Conservation (phyloP, 2,113 vertebrate genomes). For the Reinhardtius hippoglossoides region DNA sequence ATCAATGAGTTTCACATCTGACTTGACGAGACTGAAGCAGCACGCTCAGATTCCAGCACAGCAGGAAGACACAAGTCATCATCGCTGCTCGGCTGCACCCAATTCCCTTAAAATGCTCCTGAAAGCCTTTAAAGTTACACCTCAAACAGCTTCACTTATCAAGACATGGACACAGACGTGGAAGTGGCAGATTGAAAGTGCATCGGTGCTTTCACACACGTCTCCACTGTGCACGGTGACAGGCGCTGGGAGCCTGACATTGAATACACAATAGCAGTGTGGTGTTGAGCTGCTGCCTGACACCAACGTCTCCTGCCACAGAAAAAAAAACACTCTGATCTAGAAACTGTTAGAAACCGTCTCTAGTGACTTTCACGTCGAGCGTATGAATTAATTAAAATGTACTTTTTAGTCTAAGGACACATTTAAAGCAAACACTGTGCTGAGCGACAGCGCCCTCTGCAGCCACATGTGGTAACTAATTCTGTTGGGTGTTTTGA, state of each 20-base stretch:
- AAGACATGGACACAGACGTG: neutral
- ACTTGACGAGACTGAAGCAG: conserved; percentile 14
- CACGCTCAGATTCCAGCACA: neutral
- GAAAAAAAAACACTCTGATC: too few relatives aligned
- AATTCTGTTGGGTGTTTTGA: too few relatives aligned
- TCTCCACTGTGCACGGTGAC: neutral
- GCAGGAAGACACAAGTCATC: conserved; percentile 1
- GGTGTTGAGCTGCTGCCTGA: conserved; percentile 8
- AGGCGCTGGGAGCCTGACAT: conserved; percentile 26
- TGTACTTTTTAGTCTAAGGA: too few relatives aligned
- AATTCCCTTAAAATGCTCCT: conserved; percentile 17
- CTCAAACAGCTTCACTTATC: neutral
- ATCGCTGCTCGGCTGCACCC: neutral
- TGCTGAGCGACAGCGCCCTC: too few relatives aligned
- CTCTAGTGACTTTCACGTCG: too few relatives aligned
- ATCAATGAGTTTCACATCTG: conserved; percentile 35
- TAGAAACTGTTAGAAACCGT: too few relatives aligned
- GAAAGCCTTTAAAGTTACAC: conserved; percentile 4
- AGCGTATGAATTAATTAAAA: too few relatives aligned
- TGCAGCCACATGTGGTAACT: too few relatives aligned
- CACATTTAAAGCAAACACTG: too few relatives aligned
- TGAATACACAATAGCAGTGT: conserved; percentile 37
- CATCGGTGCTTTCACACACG: conserved; percentile 2
- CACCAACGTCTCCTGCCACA: too few relatives aligned
- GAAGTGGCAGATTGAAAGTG: neutral